phyloP scores from a whole-genome alignment of 2,888 invertebrate genomes.

The Lasioglossum pauxillum region DNA sequence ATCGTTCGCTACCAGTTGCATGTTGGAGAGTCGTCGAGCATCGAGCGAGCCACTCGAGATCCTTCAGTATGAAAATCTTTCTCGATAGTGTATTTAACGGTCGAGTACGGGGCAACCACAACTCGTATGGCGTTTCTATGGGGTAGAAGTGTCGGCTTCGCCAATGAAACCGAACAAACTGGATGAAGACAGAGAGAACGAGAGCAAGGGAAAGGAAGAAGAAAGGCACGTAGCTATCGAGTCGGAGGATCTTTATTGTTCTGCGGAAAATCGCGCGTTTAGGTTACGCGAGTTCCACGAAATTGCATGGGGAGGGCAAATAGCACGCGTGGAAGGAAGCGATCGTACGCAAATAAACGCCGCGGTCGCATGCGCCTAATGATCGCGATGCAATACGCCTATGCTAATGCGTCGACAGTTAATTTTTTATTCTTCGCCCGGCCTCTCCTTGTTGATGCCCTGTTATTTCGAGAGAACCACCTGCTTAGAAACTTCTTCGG shows the following conservation, averaged over 20 bases:
- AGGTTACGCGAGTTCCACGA: slow-evolving; percentile 25
- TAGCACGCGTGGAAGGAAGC: slow-evolving; percentile 31
- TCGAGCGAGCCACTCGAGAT: slow-evolving; percentile 52
- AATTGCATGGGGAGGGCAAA: slow-evolving; percentile 39
- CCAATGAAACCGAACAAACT: background rate
- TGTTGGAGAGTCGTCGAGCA: slow-evolving; percentile 72
- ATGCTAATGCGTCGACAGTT: slow-evolving; percentile 57
- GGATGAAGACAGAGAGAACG: background rate
- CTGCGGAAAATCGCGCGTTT: slow-evolving; percentile 24
- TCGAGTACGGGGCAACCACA: slow-evolving; percentile 46
- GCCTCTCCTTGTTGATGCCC: background rate
- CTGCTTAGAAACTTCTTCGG: background rate
- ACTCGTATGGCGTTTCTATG: slow-evolving; percentile 25
- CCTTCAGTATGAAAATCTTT: slow-evolving; percentile 56
- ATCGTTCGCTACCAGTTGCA: slow-evolving; percentile 81
- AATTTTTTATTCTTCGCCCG: background rate
- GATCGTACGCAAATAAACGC: slow-evolving; percentile 51
- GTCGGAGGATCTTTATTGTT: slow-evolving; percentile 23
- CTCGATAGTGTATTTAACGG: slow-evolving; percentile 75
- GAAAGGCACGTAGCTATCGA: background rate
- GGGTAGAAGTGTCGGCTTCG: slow-evolving; percentile 31
- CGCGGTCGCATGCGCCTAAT: slow-evolving; percentile 45
- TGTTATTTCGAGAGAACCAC: background rate
- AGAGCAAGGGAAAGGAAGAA: background rate
- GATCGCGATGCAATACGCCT: slow-evolving; percentile 37